A percentile compares a stretch with the other conserved stretches of the same genome.
Evolutionary conservation across 1,140 invertebrate genomes (phyloP).

Genomic region (Pectinophora gossypiella): DNA sequence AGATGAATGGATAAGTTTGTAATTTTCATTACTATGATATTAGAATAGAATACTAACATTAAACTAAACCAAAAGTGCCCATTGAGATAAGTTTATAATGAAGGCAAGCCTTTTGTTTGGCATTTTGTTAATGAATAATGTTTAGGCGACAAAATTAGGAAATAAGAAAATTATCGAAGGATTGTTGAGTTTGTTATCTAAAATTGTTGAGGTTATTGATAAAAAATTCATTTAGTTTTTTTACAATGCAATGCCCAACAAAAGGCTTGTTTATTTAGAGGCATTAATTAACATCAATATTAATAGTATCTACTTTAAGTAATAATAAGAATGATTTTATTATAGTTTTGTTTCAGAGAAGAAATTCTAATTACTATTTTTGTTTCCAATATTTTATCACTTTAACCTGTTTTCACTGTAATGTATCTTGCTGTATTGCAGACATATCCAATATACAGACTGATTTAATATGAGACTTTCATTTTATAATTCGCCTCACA

Average conservation of each 20-base stretch:
- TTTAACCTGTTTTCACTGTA: slow-evolving; percentile 74
- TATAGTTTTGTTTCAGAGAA: slow-evolving; percentile 74
- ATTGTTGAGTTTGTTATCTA: slow-evolving; percentile 74
- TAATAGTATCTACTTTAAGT: slow-evolving; percentile 72
- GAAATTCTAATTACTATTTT: slow-evolving; percentile 75
- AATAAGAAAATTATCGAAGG: slow-evolving; percentile 66
- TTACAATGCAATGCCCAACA: slow-evolving; percentile 55
- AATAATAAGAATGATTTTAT: slow-evolving; percentile 72
- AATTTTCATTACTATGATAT: slow-evolving; percentile 73
- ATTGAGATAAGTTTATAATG: slow-evolving; percentile 75
- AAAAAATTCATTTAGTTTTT: slow-evolving; percentile 60
- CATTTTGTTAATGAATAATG: slow-evolving; percentile 67
- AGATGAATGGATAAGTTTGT: slow-evolving; percentile 68
- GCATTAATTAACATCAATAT: slow-evolving; percentile 73
- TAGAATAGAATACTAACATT: slow-evolving; percentile 74
- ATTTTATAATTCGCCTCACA: neutral
- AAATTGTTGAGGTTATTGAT: slow-evolving; percentile 74
- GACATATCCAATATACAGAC: slow-evolving; percentile 78
- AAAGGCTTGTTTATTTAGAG: slow-evolving; percentile 68
- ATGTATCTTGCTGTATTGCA: slow-evolving; percentile 76
- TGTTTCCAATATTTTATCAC: slow-evolving; percentile 75
- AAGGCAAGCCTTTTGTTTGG: slow-evolving; percentile 62
- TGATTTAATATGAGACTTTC: slow-evolving; percentile 56
- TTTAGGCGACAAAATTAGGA: slow-evolving; percentile 73
- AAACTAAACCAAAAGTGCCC: slow-evolving; percentile 77